Evolutionary conservation across 2,888 invertebrate species (phyloP).

Genomic region (Gastrophysa polygoni): DNA sequence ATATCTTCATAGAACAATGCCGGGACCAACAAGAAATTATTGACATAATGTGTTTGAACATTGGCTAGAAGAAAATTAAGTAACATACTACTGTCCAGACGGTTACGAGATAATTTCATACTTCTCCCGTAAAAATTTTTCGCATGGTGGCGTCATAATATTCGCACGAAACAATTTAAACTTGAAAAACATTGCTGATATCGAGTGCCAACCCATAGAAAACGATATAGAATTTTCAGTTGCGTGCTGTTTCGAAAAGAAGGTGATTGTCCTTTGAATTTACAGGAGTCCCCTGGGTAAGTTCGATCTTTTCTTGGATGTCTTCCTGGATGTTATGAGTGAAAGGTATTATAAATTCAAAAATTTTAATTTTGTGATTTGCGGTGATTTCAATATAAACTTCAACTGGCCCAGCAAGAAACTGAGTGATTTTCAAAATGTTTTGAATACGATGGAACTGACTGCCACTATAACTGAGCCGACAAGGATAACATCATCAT

Average conservation of each 20-base stretch:
- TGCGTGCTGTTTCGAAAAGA: background rate
- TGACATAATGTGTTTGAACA: background rate
- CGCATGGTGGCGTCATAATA: no score
- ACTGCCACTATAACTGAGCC: conserved; percentile 3
- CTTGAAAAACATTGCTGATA: no score
- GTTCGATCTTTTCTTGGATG: conserved; percentile 11
- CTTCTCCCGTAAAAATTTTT: no score
- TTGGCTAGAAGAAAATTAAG: background rate
- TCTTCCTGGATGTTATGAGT: conserved; percentile 5
- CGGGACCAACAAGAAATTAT: conserved; percentile 3
- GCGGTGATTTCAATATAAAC: background rate
- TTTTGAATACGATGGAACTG: background rate
- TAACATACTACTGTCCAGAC: no score
- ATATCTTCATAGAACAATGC: conserved; percentile 4
- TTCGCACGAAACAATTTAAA: no score
- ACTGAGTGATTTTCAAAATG: conserved; percentile 1
- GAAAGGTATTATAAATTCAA: background rate
- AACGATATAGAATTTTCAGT: background rate
- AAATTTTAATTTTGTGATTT: conserved; percentile 5
- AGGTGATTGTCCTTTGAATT: background rate
- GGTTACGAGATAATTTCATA: no score
- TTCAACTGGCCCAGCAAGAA: background rate
- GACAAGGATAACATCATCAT: conserved; percentile 8
- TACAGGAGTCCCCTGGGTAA: conserved; percentile 9
- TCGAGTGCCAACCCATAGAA: background rate